Evolutionary conservation across 2,888 invertebrate species (phyloP), one percentile per base, ranked within the genome.

Genomic region (Melangyna quadrimaculata): DNA sequence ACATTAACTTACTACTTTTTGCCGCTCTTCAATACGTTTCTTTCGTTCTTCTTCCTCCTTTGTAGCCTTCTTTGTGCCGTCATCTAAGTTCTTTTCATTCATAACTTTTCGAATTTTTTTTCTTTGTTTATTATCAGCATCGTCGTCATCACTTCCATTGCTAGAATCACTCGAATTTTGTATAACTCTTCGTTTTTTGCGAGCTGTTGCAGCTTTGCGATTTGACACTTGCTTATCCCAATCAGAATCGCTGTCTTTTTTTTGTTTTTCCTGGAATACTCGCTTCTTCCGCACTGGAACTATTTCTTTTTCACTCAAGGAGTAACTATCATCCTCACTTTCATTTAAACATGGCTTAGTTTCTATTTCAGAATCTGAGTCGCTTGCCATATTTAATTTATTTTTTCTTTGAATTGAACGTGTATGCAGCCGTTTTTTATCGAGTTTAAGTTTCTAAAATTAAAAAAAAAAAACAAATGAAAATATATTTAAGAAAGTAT

Each of bases 11-110:
- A 96, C 97, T 93, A 95, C 90, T 93, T 96, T 96, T 91, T 98
- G 98, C 88, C 97, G 95, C 87, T 98, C 98, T 32, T 95, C 93
- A 75, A 99, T 97, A 90, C 99, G 95, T 88, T 95, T 96, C 61
- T 97, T 94, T 37, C 99, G 94, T 89, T 98, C 97, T 88, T 96
- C 96, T 91, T 99, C 99, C 87, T 96, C 96, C 86, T 96, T 95
- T 45, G 97, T 97, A 0, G 99, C 99, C 90, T 95, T 95, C 90
- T 96, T 96, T 0, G 99, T 99, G 57, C 95, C 95, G 88, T 96
- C 95, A 78, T 96, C 95, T 69, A 97, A 92, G 88, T 96, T 95
- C 88, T 95, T 95, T 88, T 93, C 93, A 87, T 93, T 93, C 75
- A 94, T 90, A 77, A 94, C 92, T 89, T 93, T 94, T 22, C 95